phyloP scores from a whole-genome alignment of 2,113 vertebrate species.

The Cephalopholis sonnerati region DNA sequence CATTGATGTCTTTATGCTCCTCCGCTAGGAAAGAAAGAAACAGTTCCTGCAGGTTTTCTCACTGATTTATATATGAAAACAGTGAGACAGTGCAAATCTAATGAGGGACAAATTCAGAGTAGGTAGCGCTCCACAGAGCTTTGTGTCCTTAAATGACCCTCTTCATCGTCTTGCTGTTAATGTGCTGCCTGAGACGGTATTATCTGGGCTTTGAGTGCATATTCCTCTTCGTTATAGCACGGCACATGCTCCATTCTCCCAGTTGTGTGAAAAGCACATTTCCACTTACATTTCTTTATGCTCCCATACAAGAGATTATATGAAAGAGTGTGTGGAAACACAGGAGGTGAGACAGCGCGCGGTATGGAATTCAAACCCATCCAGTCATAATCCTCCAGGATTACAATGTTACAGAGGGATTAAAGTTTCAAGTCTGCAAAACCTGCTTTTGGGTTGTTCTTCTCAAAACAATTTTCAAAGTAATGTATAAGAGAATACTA shows the following conservation, averaged over 20 bases:
- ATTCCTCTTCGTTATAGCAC: neutral
- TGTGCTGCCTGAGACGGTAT: neutral
- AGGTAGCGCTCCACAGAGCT: neutral
- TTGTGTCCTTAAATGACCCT: conserved; percentile 34
- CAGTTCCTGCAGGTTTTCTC: neutral
- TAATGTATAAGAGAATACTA: neutral
- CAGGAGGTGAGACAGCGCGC: conserved; percentile 41
- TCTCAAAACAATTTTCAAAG: conserved; percentile 9
- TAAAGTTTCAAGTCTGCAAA: conserved; percentile 37
- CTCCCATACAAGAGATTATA: conserved; percentile 36
- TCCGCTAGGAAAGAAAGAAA: no score
- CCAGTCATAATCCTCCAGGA: conserved; percentile 68
- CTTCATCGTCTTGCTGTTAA: neutral
- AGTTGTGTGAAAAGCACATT: neutral
- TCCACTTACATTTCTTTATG: conserved; percentile 15
- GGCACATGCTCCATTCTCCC: neutral
- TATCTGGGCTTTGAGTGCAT: neutral
- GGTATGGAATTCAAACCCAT: conserved; percentile 45
- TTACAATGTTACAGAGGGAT: conserved; percentile 65
- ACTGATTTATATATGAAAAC: neutral
- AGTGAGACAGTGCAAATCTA: neutral
- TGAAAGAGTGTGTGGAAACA: neutral
- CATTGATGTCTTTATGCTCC: no score
- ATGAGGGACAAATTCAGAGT: neutral
- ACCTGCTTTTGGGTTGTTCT: conserved; percentile 13